Base-by-base conservation (phyloP, 2,797 vertebrate species). In the Enteromius anoplus region DNA sequence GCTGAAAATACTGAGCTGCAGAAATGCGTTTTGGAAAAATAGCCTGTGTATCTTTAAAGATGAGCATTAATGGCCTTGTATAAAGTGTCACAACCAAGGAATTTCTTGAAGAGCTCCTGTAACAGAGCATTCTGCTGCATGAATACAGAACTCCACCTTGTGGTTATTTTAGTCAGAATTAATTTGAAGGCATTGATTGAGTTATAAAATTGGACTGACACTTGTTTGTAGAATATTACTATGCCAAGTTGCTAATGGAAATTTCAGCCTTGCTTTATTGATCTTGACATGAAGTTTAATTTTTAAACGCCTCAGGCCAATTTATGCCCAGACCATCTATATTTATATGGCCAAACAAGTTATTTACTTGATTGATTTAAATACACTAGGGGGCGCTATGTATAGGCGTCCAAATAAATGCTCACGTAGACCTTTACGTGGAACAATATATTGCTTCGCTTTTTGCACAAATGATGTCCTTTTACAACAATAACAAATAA, bases 71-170 rank as follows among this genome's bases (percentile, higher is more conserved):
- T 21, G 5, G 15, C 70, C 51, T 58, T 26, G 23, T 29, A 70
- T 58, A 2, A 42, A 9, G 42, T 34, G 6, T 32, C 65, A 70
- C 26, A 10, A 26, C 23, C n/a, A 58, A 60, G 2, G 3, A 2
- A 72, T n/a, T 23, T 80, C 19, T n/a, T 45, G 7, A 5, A 45
- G 37, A 42, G 17, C 29, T 70, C 3, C 17, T 21, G 40, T 47
- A 9, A 9, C 8, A 51, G 19, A 73, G 10, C 21, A 42, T 65
- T 84, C 51, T 1, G 53, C 32, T 53, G 69, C 37, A 83, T 84
- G 69, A 76, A 77, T 45, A 42, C 83, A 86, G 79, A 88, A 86
- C 81, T 86, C 83, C 82, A 88, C 62, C 76, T 72, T 10, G 75
- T 87, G 87, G 71, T 80, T 84, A 77, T 87, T 85, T 71, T 75